Evolutionary conservation across 2,888 invertebrate species (phyloP), one percentile per base, ranked within the genome.

Genomic region (Pristionchus fissidentatus): DNA sequence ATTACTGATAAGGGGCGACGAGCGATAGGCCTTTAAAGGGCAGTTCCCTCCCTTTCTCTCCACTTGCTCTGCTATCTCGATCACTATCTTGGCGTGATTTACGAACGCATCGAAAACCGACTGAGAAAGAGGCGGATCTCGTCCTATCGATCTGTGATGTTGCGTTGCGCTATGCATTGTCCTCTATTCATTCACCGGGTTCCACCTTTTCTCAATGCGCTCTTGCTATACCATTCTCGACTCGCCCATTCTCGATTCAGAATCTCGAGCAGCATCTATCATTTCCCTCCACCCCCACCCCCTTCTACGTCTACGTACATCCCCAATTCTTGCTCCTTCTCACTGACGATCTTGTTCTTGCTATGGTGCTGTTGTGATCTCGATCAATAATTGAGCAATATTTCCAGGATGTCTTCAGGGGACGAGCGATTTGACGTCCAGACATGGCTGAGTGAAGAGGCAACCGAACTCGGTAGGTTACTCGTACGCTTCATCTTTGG

Each of bases 111-210:
- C 1, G 38, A 38, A 19, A 5, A 5, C 15, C 10, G 38, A 35
- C 66, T 38, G 35, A 66, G 41, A 66, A 66, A 19, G 15, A 55
- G 55, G 55, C 7, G 7, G 22, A 13, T n/a, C n/a, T n/a, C 4
- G 55, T 55, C n/a, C 22, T n/a, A 66, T 66, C 66, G 35, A 66
- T 66, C 66, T 38, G 60, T n/a, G n/a, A n/a, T n/a, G n/a, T n/a
- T n/a, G n/a, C n/a, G n/a, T n/a, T n/a, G n/a, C n/a, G n/a, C 60
- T n/a, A 13, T 60, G 41, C 38, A 66, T 10, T 32, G 38, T 66
- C 38, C 66, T 66, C 19, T n/a, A n/a, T n/a, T n/a, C n/a, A n/a
- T n/a, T n/a, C n/a, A n/a, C n/a, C n/a, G n/a, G n/a, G n/a, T n/a
- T n/a, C n/a, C n/a, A n/a, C n/a, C n/a, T n/a, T n/a, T n/a, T n/a